These are phyloP conservation scores for Callochromis pleurospilus DNA, from an alignment of 2,113 vertebrate genomes.

Conservation along the genomic window DNA sequence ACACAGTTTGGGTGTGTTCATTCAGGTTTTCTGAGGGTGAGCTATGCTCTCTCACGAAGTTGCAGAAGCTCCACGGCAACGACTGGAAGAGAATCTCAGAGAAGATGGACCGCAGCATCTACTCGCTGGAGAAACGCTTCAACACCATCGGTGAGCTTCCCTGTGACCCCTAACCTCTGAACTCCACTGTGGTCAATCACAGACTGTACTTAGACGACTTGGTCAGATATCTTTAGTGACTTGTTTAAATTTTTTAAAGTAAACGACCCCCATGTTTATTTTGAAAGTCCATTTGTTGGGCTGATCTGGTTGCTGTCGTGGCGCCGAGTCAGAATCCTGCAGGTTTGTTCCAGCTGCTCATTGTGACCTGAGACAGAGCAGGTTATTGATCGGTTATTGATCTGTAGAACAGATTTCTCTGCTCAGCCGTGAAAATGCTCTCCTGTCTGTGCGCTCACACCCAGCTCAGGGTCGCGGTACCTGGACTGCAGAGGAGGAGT, in stretches of 20 bases:
- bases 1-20: background rate
- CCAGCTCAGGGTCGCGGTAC: background rate
- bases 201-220: background rate
- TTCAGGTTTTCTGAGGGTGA: conserved; percentile 63
- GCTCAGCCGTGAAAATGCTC: background rate
- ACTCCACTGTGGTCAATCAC: background rate
- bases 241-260: background rate
- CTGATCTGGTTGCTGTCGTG: background rate
- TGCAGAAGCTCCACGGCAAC: conserved; percentile 57
- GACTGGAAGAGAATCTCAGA: conserved; percentile 59
- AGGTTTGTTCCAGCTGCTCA: background rate
- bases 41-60: conserved; percentile 4
- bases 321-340: background rate
- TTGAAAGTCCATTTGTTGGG: background rate
- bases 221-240: background rate
- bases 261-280: background rate
- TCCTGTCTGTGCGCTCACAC: background rate
- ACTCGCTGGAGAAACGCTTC: conserved; percentile 61
- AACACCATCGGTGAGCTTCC: conserved; percentile 2
- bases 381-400: background rate
- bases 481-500: conserved; percentile 21
- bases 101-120: conserved; percentile 56
- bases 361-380: background rate
- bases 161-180: background rate
- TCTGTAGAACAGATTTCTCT: background rate